Conservation (phyloP, 2,888 invertebrate species). For the Drosophila borealis region DNA sequence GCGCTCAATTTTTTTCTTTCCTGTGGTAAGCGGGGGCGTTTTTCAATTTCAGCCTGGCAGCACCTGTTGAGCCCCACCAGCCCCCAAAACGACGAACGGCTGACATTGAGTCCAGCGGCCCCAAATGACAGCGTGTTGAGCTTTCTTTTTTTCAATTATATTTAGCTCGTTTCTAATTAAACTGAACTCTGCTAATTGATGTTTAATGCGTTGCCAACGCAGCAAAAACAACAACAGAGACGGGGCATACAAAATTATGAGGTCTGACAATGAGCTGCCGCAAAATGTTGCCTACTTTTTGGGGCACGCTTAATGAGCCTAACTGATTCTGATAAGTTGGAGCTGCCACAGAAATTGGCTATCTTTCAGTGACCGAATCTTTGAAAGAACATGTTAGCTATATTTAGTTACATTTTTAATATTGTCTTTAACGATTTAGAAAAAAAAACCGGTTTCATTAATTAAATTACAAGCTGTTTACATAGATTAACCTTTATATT, state of each 20-base stretch:
- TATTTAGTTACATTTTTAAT: no score
- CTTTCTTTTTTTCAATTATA: slow-evolving; percentile 59
- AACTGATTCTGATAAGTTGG: slow-evolving; percentile 1
- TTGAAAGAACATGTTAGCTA: no score
- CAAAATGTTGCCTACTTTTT: slow-evolving; percentile 31
- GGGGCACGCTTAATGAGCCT: slow-evolving; percentile 6
- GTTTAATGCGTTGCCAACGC: slow-evolving; percentile 22
- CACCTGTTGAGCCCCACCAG: slow-evolving; percentile 62
- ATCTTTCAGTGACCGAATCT: background rate
- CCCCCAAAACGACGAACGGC: slow-evolving; percentile 3
- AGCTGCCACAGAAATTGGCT: background rate
- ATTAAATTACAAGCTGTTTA: no score
- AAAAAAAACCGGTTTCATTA: no score
- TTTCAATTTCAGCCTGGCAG: slow-evolving; percentile 61
- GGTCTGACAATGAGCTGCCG: slow-evolving; percentile 25
- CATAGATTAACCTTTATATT: no score
- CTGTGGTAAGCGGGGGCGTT: slow-evolving; percentile 25
- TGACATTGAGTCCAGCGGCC: slow-evolving; percentile 19
- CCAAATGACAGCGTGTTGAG: slow-evolving; percentile 37
- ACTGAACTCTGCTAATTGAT: slow-evolving; percentile 46
- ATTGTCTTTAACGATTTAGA: no score
- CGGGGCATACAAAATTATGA: slow-evolving; percentile 8
- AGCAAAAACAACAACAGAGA: background rate
- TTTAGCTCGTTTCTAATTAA: slow-evolving; percentile 58
- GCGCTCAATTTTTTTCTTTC: slow-evolving; percentile 17